phyloP scores from a whole-genome alignment of 2,113 vertebrate genomes.

The Pseudonaja textilis region DNA sequence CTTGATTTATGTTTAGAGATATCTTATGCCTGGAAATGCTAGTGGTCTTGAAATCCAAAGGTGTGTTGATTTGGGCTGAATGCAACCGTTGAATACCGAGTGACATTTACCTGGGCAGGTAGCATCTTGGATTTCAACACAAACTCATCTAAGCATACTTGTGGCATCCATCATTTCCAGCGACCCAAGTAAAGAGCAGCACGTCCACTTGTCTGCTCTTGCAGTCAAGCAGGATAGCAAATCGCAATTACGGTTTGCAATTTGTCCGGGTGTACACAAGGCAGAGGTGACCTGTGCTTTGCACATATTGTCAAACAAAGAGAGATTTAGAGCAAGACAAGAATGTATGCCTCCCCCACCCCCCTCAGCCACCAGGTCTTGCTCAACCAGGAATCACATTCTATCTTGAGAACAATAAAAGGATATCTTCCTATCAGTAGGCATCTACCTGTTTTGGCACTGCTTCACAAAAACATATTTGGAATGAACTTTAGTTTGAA shows the following conservation, averaged over 20 bases:
- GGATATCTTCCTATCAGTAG: not conserved
- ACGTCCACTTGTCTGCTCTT: constrained; percentile 42
- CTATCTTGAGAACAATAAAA: constrained; percentile 53
- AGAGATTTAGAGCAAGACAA: constrained; percentile 44
- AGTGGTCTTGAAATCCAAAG: constrained; percentile 65
- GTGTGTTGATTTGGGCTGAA: constrained; percentile 62
- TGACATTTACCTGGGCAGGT: constrained; percentile 69
- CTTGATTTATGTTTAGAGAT: constrained; percentile 35
- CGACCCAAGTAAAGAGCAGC: constrained; percentile 71
- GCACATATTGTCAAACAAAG: constrained; percentile 57
- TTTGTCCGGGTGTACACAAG: constrained; percentile 47
- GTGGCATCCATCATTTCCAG: constrained; percentile 70
- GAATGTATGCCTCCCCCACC: not conserved
- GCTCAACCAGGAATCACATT: constrained; percentile 44
- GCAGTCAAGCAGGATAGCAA: constrained; percentile 56
- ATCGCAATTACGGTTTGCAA: constrained; percentile 54
- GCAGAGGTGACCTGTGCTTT: constrained; percentile 36
- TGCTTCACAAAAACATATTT: constrained; percentile 67
- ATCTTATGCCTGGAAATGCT: constrained; percentile 49
- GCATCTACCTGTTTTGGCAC: constrained; percentile 26
- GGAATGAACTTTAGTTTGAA: constrained; percentile 55
- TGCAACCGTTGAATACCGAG: constrained; percentile 59
- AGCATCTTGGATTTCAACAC: constrained; percentile 71
- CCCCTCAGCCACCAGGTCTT: not conserved
- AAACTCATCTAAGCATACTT: constrained; percentile 65